Evolutionary conservation across 1,140 invertebrate genomes (phyloP).

Genomic region (Scylla paramamosain): DNA sequence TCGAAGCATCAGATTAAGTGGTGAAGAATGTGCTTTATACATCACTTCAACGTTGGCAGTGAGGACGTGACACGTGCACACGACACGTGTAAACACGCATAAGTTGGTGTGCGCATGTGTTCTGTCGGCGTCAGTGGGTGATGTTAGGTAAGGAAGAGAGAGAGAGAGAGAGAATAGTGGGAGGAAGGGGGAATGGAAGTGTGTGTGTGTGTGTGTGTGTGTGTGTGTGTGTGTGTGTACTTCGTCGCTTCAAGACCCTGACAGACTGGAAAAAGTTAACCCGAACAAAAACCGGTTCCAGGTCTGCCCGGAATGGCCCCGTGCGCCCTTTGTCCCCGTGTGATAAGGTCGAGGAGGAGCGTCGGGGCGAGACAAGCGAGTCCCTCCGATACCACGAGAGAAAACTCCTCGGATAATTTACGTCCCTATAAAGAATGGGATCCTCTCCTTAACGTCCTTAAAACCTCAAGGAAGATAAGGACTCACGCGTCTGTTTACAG

Average conservation of each 20-base stretch:
- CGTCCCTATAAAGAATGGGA: slow-evolving; percentile 3
- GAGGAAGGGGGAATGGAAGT: no score
- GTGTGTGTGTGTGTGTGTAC: slow-evolving; percentile 12
- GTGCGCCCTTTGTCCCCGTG: neutral
- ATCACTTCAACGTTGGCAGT: neutral
- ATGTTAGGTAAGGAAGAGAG: no score
- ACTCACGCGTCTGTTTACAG: slow-evolving; percentile 12
- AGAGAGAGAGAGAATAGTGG: no score
- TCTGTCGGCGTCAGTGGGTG: neutral
- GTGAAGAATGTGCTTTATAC: neutral
- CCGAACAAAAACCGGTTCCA: neutral
- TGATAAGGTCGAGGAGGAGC: neutral
- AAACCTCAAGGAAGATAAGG: neutral
- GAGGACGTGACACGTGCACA: neutral
- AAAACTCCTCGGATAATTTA: neutral
- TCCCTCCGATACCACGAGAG: slow-evolving; percentile 9
- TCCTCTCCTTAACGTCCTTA: slow-evolving; percentile 13
- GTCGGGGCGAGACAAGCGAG: neutral
- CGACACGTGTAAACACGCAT: neutral
- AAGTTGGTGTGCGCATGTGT: neutral
- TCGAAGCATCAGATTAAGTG: neutral
- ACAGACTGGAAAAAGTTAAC: neutral
- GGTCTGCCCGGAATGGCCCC: neutral
- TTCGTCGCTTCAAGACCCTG: neutral
- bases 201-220: neutral